Percentiles rank a stretch among this genome's conserved stretches.
Conservation (phyloP, 2,888 invertebrate genomes). For the Hydroisotoma schaefferi region DNA sequence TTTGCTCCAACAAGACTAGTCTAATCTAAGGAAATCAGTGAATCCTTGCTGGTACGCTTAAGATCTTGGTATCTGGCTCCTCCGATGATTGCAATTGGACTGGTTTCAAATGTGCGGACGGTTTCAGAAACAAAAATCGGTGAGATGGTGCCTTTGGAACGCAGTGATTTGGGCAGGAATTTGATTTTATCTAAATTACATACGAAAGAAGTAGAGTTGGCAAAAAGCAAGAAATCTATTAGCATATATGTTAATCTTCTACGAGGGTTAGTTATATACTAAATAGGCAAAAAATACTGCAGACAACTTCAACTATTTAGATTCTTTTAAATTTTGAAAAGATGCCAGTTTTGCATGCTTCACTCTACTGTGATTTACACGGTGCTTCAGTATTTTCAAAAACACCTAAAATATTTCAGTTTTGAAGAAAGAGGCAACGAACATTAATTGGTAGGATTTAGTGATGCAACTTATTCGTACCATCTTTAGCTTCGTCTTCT, state of each 20-base stretch:
- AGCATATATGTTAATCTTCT: too few relatives aligned
- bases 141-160: slow-evolving; percentile 43
- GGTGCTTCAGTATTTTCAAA: too few relatives aligned
- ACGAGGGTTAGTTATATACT: too few relatives aligned
- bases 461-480: neutral
- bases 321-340: too few relatives aligned
- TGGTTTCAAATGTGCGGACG: slow-evolving; percentile 58
- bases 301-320: too few relatives aligned
- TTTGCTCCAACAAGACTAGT: too few relatives aligned
- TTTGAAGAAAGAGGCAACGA: neutral
- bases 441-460: neutral
- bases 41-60: slow-evolving; percentile 60
- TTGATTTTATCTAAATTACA: slow-evolving; percentile 15
- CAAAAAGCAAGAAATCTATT: too few relatives aligned
- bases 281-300: too few relatives aligned
- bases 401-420: neutral
- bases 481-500: neutral
- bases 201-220: slow-evolving; percentile 16
- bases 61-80: slow-evolving; percentile 57
- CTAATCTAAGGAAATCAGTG: slow-evolving; percentile 66
- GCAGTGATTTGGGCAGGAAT: slow-evolving; percentile 16
- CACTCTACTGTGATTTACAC: too few relatives aligned
- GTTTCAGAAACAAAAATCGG: slow-evolving; percentile 59
- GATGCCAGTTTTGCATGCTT: too few relatives aligned
- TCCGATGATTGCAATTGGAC: slow-evolving; percentile 68